Conservation (phyloP, 2,113 vertebrate genomes). For the Oxyura jamaicensis region DNA sequence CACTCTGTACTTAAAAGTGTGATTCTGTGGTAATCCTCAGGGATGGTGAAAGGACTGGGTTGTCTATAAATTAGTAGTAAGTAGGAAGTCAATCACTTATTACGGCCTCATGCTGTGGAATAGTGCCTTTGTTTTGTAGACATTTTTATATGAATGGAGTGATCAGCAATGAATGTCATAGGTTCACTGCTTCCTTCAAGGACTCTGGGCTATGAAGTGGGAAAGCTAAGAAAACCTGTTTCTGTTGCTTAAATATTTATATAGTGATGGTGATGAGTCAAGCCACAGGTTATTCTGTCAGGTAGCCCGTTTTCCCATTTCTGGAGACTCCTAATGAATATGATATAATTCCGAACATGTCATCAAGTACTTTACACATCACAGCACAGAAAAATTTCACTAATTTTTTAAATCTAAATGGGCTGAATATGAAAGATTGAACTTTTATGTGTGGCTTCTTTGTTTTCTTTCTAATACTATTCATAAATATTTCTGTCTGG, state of each 20-base stretch:
- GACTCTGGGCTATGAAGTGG: background rate
- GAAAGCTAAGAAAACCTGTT: background rate
- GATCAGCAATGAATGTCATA: background rate
- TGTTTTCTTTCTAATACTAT: conserved; percentile 8
- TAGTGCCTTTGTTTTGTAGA: background rate
- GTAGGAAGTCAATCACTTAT: background rate
- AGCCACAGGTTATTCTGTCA: background rate
- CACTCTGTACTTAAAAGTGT: background rate
- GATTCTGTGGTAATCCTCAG: background rate
- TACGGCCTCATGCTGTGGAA: background rate
- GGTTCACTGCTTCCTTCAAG: background rate
- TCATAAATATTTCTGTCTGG: background rate
- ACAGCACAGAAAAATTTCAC: background rate
- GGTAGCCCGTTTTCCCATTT: background rate
- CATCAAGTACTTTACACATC: background rate
- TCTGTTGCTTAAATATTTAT: background rate
- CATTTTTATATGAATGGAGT: background rate
- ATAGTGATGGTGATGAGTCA: background rate
- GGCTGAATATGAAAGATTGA: background rate
- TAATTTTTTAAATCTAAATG: background rate
- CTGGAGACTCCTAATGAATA: background rate
- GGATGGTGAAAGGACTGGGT: background rate
- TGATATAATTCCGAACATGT: background rate
- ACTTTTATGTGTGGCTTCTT: background rate
- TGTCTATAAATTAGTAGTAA: background rate